Conservation (phyloP, 2,113 vertebrate genomes). For the Melanotaenia duboulayi region DNA sequence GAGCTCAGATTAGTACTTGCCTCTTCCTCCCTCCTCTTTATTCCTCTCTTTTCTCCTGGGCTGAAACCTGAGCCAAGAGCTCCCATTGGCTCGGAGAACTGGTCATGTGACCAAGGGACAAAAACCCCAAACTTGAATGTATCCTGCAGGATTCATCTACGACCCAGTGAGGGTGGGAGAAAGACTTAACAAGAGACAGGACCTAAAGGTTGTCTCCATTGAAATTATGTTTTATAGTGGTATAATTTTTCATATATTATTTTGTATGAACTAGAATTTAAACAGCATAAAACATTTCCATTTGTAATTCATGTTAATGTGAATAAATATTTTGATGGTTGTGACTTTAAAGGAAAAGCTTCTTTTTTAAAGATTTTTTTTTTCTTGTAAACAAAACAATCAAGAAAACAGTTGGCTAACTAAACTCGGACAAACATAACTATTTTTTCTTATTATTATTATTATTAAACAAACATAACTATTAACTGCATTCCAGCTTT, state of each 20-base stretch:
- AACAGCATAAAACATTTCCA: too few relatives aligned
- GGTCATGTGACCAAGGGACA: constrained; percentile 79
- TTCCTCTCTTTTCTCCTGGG: constrained; percentile 61
- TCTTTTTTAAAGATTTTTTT: too few relatives aligned
- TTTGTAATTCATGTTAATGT: too few relatives aligned
- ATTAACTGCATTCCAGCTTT: too few relatives aligned
- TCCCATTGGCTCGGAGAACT: constrained; percentile 68
- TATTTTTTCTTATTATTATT: too few relatives aligned
- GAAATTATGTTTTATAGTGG: neutral
- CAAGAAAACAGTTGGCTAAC: too few relatives aligned
- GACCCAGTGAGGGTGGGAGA: neutral
- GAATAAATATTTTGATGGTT: too few relatives aligned
- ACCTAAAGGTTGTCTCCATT: neutral
- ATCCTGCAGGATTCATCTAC: constrained; percentile 48
- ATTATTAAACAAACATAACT: too few relatives aligned
- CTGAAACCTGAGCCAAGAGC: constrained; percentile 82
- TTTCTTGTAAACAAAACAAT: too few relatives aligned
- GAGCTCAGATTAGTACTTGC: constrained; percentile 61
- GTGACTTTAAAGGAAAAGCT: too few relatives aligned
- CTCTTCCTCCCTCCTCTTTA: constrained; percentile 62
- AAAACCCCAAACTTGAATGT: constrained; percentile 68
- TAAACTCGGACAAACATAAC: too few relatives aligned
- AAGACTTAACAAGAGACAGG: neutral
- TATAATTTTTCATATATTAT: neutral
- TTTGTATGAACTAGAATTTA: neutral